phyloP scores from a whole-genome alignment of 2,113 vertebrate species.

The Aptenodytes forsteri region DNA sequence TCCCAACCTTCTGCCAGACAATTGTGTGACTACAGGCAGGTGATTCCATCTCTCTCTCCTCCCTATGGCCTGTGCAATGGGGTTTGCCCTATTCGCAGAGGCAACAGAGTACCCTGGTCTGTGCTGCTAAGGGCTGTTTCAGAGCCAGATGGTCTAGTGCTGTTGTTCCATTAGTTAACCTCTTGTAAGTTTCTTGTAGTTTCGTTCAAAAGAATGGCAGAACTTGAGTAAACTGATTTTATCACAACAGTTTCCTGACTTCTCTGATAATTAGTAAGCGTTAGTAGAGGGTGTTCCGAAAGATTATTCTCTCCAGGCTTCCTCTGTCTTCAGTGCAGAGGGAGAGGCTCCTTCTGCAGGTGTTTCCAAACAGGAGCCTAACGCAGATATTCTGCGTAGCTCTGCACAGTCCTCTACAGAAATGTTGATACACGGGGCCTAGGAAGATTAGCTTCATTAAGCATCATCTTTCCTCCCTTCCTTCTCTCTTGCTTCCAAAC shows the following conservation, averaged over 20 bases:
- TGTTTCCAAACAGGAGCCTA: neutral
- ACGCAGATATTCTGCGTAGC: neutral
- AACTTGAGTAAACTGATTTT: neutral
- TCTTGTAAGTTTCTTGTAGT: neutral
- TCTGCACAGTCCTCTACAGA: neutral
- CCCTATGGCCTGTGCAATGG: neutral
- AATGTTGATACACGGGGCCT: neutral
- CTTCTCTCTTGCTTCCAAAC: neutral
- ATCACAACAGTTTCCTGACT: neutral
- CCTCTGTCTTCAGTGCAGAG: neutral
- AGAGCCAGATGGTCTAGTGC: neutral
- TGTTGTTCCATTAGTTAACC: neutral
- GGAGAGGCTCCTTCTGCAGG: neutral
- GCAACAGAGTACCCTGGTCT: neutral
- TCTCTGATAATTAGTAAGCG: neutral
- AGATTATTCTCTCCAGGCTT: neutral
- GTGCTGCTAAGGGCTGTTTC: neutral
- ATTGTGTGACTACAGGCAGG: neutral
- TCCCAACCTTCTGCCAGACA: neutral
- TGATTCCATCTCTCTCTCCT: neutral
- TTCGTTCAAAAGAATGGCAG: neutral
- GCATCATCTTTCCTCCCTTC: neutral
- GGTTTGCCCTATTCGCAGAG: neutral
- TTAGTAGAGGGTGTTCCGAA: neutral
- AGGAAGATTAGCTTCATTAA: neutral